These are phyloP conservation scores for Nomada fucata DNA, from an alignment of 2,888 invertebrate species.

Conservation along the genomic window DNA sequence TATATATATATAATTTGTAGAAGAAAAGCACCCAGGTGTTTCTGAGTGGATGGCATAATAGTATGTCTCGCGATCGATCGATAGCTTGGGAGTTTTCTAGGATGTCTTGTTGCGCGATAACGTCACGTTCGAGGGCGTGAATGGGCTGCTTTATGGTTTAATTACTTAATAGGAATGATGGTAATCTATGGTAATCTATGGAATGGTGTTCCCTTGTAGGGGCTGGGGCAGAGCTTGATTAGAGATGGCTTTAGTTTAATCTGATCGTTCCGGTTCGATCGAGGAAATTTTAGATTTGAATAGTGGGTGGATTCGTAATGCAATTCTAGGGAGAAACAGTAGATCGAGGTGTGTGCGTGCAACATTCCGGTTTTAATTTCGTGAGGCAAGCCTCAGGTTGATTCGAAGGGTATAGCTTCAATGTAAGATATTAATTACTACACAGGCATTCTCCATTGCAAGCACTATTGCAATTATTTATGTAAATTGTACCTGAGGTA, in stretches of 20 bases:
- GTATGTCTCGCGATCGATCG: not conserved
- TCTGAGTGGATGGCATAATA: not conserved
- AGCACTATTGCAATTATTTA: too few relatives aligned
- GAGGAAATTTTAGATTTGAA: conserved; percentile 11
- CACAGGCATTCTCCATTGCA: too few relatives aligned
- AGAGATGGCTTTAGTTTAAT: conserved; percentile 14
- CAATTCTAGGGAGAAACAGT: too few relatives aligned
- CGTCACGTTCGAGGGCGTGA: conserved; percentile 17
- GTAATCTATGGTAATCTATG: conserved; percentile 25
- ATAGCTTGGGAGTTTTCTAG: conserved; percentile 1
- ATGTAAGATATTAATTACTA: too few relatives aligned
- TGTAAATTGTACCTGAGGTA: too few relatives aligned
- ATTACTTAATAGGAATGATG: conserved; percentile 51
- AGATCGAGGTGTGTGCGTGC: too few relatives aligned
- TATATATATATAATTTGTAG: too few relatives aligned
- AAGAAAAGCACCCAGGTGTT: too few relatives aligned
- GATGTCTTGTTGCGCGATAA: conserved; percentile 3
- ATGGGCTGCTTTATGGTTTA: conserved; percentile 49
- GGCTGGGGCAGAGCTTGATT: not conserved
- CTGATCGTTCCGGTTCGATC: not conserved
- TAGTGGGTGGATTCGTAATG: too few relatives aligned
- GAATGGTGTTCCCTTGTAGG: conserved; percentile 10
- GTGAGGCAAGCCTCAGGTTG: too few relatives aligned
- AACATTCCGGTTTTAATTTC: too few relatives aligned
- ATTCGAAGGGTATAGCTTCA: too few relatives aligned